Evolutionary conservation across 1,140 invertebrate species (phyloP), one percentile per base, ranked within the genome.

Genomic region (Hermetia illucens): DNA sequence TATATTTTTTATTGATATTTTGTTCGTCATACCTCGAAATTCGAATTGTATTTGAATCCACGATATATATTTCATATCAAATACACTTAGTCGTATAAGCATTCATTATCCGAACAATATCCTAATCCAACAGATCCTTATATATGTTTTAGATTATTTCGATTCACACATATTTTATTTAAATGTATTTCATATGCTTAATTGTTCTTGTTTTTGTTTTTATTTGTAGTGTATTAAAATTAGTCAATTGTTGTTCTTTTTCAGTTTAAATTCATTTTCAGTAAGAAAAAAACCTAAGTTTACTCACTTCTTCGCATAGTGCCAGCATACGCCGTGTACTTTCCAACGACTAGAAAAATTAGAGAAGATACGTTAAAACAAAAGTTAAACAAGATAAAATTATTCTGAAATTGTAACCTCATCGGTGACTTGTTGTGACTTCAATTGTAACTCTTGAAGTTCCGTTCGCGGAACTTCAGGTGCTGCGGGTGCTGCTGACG

Each of bases 271-370:
- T 29, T 29, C 27, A 29, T 29, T 29, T 29, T 15, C 27, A 29
- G 16, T 29, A 29, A 4, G 16, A 29, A 29, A 3, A 29, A 25
- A 8, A 8, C 19, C 19, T 33, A 21, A 40, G 17, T 29, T 16
- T 45, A 72, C 78, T 82, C 75, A 95, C 90, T 86, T 97, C 92
- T 67, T 96, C 93, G 64, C 90, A 94, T 63, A 95, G 70, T 42
- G 78, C 69, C 66, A 96, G 71, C 93, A 97, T 97, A 57, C 91
- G 85, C 52, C 93, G 73, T 18, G 93, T 97, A 52, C 87, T 89
- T 65, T 97, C 93, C 74, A 97, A 63, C 16, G 93, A 95, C 90
- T 94, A 75, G 62, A 89, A 86, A 9, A 8, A 27, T 27, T 27
- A 13, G 24, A 9, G 8, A 27, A 27, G 13, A 27, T 27, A 9